These are phyloP conservation scores for Camponotus floridanus DNA, from an alignment of 1,140 invertebrate species.

Conservation along the genomic window DNA sequence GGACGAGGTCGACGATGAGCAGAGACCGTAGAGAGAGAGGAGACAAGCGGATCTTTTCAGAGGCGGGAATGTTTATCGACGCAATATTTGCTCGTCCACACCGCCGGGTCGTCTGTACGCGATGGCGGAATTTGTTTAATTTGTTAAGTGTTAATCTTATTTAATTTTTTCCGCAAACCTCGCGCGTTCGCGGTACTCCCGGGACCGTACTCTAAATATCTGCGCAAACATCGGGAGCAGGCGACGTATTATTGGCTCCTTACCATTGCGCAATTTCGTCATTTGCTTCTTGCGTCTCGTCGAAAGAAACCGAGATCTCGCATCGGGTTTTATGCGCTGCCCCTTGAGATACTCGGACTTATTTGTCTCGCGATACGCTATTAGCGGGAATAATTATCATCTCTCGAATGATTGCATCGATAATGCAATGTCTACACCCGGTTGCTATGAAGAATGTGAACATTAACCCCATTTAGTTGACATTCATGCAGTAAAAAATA, in stretches of 20 bases:
- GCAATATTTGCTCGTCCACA: constrained; percentile 81
- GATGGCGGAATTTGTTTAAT: constrained; percentile 83
- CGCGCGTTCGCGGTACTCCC: constrained; percentile 64
- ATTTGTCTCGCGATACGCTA: constrained; percentile 15
- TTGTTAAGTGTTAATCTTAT: constrained; percentile 84
- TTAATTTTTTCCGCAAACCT: constrained; percentile 83
- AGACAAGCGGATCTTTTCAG: constrained; percentile 79
- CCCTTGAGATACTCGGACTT: neutral
- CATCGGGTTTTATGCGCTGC: constrained; percentile 9
- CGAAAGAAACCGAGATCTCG: constrained; percentile 14
- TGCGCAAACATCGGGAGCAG: constrained; percentile 79
- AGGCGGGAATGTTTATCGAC: constrained; percentile 83
- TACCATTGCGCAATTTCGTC: constrained; percentile 58
- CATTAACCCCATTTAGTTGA: constrained; percentile 16
- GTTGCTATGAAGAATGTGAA: constrained; percentile 12
- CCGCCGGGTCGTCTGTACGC: constrained; percentile 59
- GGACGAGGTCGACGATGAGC: constrained; percentile 63
- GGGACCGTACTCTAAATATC: constrained; percentile 72
- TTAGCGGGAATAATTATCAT: constrained; percentile 38
- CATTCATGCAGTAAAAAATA: neutral
- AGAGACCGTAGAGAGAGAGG: constrained; percentile 54
- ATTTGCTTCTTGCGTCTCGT: neutral
- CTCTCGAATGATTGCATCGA: constrained; percentile 11
- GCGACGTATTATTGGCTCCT: constrained; percentile 59
- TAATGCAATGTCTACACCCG: neutral